Base-by-base conservation (phyloP, 2,797 vertebrate genomes). In the Silurus aristotelis region DNA sequence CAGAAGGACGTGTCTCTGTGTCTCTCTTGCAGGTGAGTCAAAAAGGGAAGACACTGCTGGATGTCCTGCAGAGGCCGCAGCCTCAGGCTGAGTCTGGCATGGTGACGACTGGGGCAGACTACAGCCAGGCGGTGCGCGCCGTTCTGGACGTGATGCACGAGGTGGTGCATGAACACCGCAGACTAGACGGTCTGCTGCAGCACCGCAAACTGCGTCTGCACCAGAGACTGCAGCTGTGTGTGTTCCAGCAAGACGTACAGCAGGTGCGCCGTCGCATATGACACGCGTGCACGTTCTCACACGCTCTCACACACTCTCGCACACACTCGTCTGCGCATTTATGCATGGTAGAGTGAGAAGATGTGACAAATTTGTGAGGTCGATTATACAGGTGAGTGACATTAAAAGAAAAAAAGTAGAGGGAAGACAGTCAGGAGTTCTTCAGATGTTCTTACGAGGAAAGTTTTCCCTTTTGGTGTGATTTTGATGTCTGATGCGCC, bases 241-340 rank as follows among this genome's bases (percentile, higher is more conserved):
- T 99, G 88, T 99, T 99, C 89, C 98, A 99, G 86, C 98, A 99
- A 92, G 98, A 99, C 0, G 98, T 99, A 14, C 96, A 97, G 93
- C 98, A 99, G 98, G 98, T 99, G 58, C 0, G 76, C 2, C 43
- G 58, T 61, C 43, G 93, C 10, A 15, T 22, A 80, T 67, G 58
- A 71, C 80, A 72, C 6, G 25, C 67, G 46, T 43, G 66, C 60
- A 68, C 55, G 27, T 67, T 55, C 67, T 85, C 0, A 83, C 56
- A 84, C 43, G 17, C 46, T 6, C 43, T 20, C 78, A 52, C 31
- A 55, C 63, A 56, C 60, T 75, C 60, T 63, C n/a, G 20, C 71
- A 73, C 73, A 12, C 5, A 31, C 31, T 31, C 31, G 31, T 31
- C 31, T 31, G 3, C 31, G 31, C 31, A 31, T 1, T 58, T 8